These are phyloP conservation scores for Bembecia ichneumoniformis DNA, from an alignment of 2,888 invertebrate species.

Conservation along the genomic window DNA sequence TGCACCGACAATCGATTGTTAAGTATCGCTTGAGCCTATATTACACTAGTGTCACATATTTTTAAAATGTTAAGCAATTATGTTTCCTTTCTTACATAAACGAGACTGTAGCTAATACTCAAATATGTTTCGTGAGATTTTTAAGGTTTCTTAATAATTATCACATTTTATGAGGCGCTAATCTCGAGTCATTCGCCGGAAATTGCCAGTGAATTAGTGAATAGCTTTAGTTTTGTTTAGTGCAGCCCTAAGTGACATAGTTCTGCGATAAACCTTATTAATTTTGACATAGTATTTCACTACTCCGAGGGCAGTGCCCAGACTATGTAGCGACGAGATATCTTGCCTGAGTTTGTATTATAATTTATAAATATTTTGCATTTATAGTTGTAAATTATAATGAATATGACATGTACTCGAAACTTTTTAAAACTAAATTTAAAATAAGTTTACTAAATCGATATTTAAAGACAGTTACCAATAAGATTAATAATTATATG, in stretches of 20 bases:
- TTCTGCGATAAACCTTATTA: too few relatives aligned
- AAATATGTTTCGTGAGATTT: neutral
- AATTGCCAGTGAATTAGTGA: too few relatives aligned
- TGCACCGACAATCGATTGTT: neutral
- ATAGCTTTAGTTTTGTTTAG: too few relatives aligned
- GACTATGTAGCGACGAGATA: constrained; percentile 18
- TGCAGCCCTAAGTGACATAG: too few relatives aligned
- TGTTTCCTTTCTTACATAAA: constrained; percentile 1
- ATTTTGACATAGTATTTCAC: too few relatives aligned
- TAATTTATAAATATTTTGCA: constrained; percentile 11
- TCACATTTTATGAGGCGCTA: too few relatives aligned
- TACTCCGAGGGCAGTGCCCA: too few relatives aligned
- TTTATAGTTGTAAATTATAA: constrained; percentile 21
- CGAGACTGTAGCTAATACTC: constrained; percentile 19
- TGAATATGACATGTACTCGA: neutral
- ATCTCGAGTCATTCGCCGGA: too few relatives aligned
- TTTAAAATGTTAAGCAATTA: constrained; percentile 1
- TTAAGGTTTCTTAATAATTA: too few relatives aligned
- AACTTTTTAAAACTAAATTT: neutral
- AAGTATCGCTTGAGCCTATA: constrained; percentile 9
- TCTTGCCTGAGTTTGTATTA: constrained; percentile 29
- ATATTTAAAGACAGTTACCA: neutral
- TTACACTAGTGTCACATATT: constrained; percentile 10
- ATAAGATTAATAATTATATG: neutral
- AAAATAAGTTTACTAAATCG: neutral